phyloP scores from a whole-genome alignment of 2,888 invertebrate genomes.

The Herminia tarsipennalis region DNA sequence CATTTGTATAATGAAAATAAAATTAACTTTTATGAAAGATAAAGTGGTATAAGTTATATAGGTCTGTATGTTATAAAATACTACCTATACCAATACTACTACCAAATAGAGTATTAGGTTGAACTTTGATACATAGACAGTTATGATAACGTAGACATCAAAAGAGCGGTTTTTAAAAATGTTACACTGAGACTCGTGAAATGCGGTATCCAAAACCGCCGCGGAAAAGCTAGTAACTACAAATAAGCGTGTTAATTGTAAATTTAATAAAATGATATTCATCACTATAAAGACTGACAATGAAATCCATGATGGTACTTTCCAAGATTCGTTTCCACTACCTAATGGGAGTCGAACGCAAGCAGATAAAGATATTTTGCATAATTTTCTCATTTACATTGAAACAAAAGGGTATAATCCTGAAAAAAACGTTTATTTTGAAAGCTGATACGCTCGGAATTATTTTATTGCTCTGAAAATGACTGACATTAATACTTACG shows the following conservation, averaged over 20 bases:
- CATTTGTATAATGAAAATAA: no score
- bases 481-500: constrained; percentile 22
- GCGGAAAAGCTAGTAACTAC: no score
- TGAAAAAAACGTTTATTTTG: constrained; percentile 29
- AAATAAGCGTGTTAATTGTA: background rate
- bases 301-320: constrained; percentile 6
- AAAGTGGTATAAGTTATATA: no score
- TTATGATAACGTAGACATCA: no score
- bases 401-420: constrained; percentile 34
- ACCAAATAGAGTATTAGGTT: no score
- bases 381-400: constrained; percentile 41
- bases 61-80: no score
- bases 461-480: constrained; percentile 26
- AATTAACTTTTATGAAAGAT: no score
- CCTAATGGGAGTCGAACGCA: constrained; percentile 10
- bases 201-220: no score
- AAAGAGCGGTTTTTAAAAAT: no score
- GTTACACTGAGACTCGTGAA: no score
- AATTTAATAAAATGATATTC: constrained; percentile 1
- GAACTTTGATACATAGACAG: no score
- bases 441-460: constrained; percentile 27
- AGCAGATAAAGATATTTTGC: constrained; percentile 38
- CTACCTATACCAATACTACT: no score
- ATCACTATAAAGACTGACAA: constrained; percentile 5
- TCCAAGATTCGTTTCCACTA: constrained; percentile 7